Percentiles rank a stretch among this genome's conserved stretches.
These are phyloP conservation scores for Oxystoma pomonae DNA, from an alignment of 2,888 invertebrate genomes.

Conservation along the genomic window DNA sequence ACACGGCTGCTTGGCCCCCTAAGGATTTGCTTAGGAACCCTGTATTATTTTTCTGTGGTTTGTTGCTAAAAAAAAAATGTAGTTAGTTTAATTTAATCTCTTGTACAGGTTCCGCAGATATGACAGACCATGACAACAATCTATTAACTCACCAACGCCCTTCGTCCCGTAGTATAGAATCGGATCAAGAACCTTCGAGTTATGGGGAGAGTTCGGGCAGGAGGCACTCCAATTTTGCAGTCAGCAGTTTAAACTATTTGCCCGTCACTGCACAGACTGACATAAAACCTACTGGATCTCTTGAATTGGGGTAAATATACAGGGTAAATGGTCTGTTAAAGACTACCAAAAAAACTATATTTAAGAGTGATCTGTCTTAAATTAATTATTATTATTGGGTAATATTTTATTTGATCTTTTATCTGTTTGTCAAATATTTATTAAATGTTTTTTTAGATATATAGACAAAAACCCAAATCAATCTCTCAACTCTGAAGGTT, in stretches of 20 bases:
- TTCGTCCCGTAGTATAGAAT: slow-evolving; percentile 43
- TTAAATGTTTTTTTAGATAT: slow-evolving; percentile 37
- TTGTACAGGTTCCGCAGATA: background rate
- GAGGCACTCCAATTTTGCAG: slow-evolving; percentile 60
- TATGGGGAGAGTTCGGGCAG: slow-evolving; percentile 34
- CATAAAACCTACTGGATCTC: slow-evolving; percentile 51
- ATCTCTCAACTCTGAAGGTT: slow-evolving; percentile 41
- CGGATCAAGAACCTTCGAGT: slow-evolving; percentile 36
- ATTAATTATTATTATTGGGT: too few species aligned
- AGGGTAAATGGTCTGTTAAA: too few species aligned
- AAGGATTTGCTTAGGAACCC: too few species aligned
- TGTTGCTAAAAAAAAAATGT: too few species aligned
- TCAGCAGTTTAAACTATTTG: slow-evolving; percentile 53
- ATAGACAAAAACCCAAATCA: slow-evolving; percentile 48
- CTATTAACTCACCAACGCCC: slow-evolving; percentile 51
- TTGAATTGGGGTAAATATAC: slow-evolving; percentile 51
- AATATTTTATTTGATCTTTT: too few species aligned
- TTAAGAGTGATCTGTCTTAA: too few species aligned
- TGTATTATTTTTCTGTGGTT: too few species aligned
- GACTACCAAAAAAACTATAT: too few species aligned
- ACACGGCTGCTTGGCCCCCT: too few species aligned
- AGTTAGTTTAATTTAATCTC: too few species aligned
- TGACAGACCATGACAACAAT: slow-evolving; percentile 46
- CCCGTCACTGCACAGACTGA: slow-evolving; percentile 48
- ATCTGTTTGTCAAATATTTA: too few species aligned